Base-by-base conservation (phyloP, 2,888 invertebrate species). In the Meganola albula region DNA sequence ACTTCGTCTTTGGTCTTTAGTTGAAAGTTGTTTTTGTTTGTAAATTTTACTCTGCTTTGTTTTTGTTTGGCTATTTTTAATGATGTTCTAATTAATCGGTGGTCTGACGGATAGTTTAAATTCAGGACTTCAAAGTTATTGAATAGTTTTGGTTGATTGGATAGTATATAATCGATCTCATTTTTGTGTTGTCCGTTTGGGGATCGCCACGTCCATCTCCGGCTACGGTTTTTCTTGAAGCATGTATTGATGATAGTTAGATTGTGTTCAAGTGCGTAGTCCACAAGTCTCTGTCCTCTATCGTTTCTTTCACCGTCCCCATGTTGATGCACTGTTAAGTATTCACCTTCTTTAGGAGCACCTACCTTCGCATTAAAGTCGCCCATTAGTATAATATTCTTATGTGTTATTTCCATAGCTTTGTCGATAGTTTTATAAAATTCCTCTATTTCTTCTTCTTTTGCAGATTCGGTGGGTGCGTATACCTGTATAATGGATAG, bases 201-300 rank as follows among this genome's bases (percentile, higher is more conserved):
- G 1, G 29, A 42, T 7, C 25, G 24, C 52, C 50, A 50, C 3
- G 57, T 55, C 51, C 51, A 55, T 33, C 34, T 49, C 2, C 21
- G 35, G 11, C 18, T 44, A n/a, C 27, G 10, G 31, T 40, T 47
- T 32, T 44, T 53, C 5, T 38, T 32, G 12, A 40, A 49, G 23
- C 31, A 50, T 1, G 49, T 50, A 33, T 53, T 54, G 24, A 53
- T 12, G 2, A 55, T 50, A 7, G 45, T 5, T 11, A 29, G 8
- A 14, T 29, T 23, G 8, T 29, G 10, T 23, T 23, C 10, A 2
- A 29, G 7, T 7, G 29, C 29, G 12, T 24, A 30, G 5, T 30
- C 16, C 1, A 30, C 9, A 1, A 31, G 18, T 6, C 30, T 24
- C n/a, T 31, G 30, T 2, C 30, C 24, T 24, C 30, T 18, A 0